These are phyloP conservation scores for Periparus ater DNA, from an alignment of 2,797 vertebrate species.

Conservation along the genomic window DNA sequence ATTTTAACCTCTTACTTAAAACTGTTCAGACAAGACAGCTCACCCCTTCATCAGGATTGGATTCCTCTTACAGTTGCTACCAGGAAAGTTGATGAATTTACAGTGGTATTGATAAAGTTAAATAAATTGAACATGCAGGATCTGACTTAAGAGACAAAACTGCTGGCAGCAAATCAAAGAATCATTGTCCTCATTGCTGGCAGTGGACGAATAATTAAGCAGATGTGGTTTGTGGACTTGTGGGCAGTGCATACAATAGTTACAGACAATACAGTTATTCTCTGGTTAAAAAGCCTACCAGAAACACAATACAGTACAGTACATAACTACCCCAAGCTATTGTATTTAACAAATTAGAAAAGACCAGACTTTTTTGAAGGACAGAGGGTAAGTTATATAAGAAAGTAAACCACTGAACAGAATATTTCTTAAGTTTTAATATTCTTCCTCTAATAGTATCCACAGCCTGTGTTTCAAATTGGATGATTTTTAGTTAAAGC, in stretches of 20 bases:
- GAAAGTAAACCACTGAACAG: slow-evolving; percentile 8
- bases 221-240: slow-evolving; percentile 43
- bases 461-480: slow-evolving; percentile 17
- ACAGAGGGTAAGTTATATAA: slow-evolving; percentile 22
- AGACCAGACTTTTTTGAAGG: slow-evolving; percentile 2
- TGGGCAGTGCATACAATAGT: slow-evolving; percentile 40
- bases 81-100: background rate
- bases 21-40: background rate
- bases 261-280: slow-evolving; percentile 34
- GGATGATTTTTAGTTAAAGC: slow-evolving; percentile 42
- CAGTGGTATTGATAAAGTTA: background rate
- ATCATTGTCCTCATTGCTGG: slow-evolving; percentile 41
- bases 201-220: slow-evolving; percentile 51
- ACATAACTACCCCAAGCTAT: slow-evolving; percentile 29
- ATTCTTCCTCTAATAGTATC: background rate
- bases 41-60: background rate
- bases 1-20: background rate
- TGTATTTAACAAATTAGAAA: slow-evolving; percentile 30
- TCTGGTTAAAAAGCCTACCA: slow-evolving; percentile 38
- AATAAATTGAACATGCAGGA: background rate
- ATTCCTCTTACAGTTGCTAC: background rate
- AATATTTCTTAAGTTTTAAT: background rate
- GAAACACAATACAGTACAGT: slow-evolving; percentile 47
- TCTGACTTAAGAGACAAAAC: background rate
- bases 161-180: slow-evolving; percentile 34